Conservation (phyloP, 2,113 vertebrate species). For the Nothobranchius kuhntae region DNA sequence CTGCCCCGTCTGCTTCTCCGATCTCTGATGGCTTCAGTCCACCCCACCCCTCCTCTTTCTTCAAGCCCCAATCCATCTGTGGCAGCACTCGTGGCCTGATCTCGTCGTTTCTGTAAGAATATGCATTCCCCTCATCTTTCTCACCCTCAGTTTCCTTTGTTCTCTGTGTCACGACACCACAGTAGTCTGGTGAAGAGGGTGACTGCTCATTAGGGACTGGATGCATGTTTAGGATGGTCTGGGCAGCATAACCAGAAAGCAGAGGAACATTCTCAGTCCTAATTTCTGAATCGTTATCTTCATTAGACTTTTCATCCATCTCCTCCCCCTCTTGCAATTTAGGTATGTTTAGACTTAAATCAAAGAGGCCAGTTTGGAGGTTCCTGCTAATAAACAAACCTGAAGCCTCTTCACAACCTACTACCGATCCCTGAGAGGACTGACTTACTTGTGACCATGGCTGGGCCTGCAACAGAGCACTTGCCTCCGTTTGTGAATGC, state of each 20-base stretch:
- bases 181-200: slow-evolving; percentile 19
- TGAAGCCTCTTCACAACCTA: neutral
- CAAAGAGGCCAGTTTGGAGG: slow-evolving; percentile 1
- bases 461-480: neutral
- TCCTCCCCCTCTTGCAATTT: neutral
- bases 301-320: neutral
- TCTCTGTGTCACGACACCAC: slow-evolving; percentile 3
- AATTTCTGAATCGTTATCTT: neutral
- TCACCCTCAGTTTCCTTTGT: neutral
- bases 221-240: neutral
- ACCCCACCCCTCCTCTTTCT: neutral
- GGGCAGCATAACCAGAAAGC: slow-evolving; percentile 26
- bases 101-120: slow-evolving; percentile 23
- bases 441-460: neutral
- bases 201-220: neutral
- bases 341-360: neutral
- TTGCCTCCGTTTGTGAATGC: neutral
- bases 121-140: neutral
- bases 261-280: slow-evolving; percentile 14
- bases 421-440: neutral
- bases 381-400: slow-evolving; percentile 9
- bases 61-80: neutral
- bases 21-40: neutral
- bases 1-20: neutral
- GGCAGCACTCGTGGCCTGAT: neutral